A percentile compares a stretch with the other conserved stretches of the same genome.
These are phyloP conservation scores for Equus przewalskii DNA, from an alignment of 2,113 vertebrate genomes.

Conservation along the genomic window DNA sequence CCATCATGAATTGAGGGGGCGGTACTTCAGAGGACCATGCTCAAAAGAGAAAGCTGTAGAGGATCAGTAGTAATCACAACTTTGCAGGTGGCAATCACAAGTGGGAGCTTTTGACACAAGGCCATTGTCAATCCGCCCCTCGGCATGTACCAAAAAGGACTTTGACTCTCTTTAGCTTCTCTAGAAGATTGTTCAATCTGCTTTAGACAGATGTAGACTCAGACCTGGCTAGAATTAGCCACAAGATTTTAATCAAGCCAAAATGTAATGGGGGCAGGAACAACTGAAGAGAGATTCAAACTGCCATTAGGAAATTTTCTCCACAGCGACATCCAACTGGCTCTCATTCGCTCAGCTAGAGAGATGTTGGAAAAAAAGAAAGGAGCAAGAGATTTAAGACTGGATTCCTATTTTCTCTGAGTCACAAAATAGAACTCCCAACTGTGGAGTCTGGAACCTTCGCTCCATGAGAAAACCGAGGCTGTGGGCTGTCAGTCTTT, in stretches of 20 bases:
- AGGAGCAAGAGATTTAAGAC: background rate
- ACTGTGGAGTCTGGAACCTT: background rate
- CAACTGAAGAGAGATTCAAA: background rate
- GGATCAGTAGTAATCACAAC: background rate
- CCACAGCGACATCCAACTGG: background rate
- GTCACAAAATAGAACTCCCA: background rate
- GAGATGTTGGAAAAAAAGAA: background rate
- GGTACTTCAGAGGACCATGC: background rate
- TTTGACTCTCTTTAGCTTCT: background rate
- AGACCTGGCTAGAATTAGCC: background rate
- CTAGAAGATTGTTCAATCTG: background rate
- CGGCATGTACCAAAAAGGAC: background rate
- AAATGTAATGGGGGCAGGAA: background rate
- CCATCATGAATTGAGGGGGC: background rate
- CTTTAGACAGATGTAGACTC: background rate
- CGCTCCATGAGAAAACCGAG: background rate
- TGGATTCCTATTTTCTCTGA: background rate
- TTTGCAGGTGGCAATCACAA: background rate
- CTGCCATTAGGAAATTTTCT: background rate
- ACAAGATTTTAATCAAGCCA: slow-evolving; percentile 10
- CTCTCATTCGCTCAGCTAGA: background rate
- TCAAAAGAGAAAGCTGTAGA: background rate
- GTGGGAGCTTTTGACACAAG: background rate
- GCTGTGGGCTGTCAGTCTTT: background rate
- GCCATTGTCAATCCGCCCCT: background rate